Evolutionary conservation across 1,140 invertebrate genomes (phyloP).

Genomic region (Amyelois transitella): DNA sequence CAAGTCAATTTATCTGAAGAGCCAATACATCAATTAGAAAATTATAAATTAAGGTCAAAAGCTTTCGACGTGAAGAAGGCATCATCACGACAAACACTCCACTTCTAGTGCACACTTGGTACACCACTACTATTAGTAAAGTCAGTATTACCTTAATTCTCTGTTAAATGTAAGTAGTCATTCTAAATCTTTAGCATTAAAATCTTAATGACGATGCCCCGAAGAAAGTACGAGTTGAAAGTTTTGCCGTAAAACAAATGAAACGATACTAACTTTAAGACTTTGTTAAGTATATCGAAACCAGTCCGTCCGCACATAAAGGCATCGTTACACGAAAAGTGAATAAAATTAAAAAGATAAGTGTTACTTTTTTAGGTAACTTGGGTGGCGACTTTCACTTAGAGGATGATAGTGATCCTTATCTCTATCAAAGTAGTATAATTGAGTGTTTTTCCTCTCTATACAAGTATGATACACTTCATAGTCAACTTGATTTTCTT

Average conservation of each 20-base stretch:
- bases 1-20: too few species aligned
- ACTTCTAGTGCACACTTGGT: too few species aligned
- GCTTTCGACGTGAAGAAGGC: too few species aligned
- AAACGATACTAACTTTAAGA: not conserved
- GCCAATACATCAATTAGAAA: too few species aligned
- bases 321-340: not conserved
- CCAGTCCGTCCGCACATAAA: not conserved
- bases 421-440: not conserved
- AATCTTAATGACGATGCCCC: not conserved
- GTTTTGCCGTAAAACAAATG: not conserved
- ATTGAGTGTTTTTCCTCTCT: not conserved
- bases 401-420: not conserved
- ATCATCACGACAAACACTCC: too few species aligned
- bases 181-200: not conserved
- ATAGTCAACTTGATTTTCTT: too few species aligned
- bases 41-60: too few species aligned
- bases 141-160: too few species aligned
- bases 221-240: not conserved
- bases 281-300: not conserved
- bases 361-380: not conserved
- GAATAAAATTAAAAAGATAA: not conserved
- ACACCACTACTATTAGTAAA: too few species aligned
- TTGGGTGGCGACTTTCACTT: not conserved
- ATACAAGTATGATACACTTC: too few species aligned
- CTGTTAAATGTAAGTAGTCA: too few species aligned